These are phyloP conservation scores for Drosophila asahinai DNA, from an alignment of 1,140 invertebrate species.

Conservation along the genomic window DNA sequence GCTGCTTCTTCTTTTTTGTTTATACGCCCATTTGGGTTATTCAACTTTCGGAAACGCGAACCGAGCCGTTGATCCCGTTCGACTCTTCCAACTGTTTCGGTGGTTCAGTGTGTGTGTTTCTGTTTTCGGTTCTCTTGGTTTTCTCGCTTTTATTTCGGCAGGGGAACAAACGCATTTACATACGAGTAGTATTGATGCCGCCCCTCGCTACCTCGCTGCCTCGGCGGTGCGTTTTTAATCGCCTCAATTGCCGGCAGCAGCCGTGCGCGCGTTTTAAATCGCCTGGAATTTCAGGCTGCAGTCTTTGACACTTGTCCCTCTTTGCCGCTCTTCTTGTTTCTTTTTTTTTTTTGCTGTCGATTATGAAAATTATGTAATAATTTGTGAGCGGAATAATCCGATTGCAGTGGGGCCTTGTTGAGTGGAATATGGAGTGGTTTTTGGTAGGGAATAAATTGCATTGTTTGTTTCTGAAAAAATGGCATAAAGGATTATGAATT, in stretches of 20 bases:
- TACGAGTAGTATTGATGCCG: constrained; percentile 48
- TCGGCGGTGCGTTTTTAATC: constrained; percentile 45
- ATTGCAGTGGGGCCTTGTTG: constrained; percentile 27
- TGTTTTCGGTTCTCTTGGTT: constrained; percentile 47
- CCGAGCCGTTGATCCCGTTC: constrained; percentile 78
- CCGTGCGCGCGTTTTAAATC: constrained; percentile 46
- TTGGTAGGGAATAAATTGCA: constrained; percentile 4
- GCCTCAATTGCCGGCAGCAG: constrained; percentile 49
- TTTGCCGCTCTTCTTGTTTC: not conserved
- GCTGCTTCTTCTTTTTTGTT: constrained; percentile 44
- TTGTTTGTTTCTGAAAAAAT: constrained; percentile 6
- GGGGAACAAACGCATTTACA: constrained; percentile 80
- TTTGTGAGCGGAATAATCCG: constrained; percentile 31
- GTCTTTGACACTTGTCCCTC: constrained; percentile 40
- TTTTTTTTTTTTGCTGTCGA: constrained; percentile 13
- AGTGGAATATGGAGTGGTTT: constrained; percentile 8
- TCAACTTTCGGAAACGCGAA: constrained; percentile 77
- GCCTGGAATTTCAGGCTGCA: constrained; percentile 67
- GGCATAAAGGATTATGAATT: not conserved
- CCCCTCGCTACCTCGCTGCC: not conserved
- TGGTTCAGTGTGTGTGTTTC: constrained; percentile 35
- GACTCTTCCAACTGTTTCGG: constrained; percentile 69
- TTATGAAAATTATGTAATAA: constrained; percentile 67
- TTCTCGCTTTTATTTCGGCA: constrained; percentile 52
- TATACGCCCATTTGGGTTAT: constrained; percentile 81